Conservation (phyloP, 1,140 invertebrate genomes). For the Neoseiulus cucumeris region DNA sequence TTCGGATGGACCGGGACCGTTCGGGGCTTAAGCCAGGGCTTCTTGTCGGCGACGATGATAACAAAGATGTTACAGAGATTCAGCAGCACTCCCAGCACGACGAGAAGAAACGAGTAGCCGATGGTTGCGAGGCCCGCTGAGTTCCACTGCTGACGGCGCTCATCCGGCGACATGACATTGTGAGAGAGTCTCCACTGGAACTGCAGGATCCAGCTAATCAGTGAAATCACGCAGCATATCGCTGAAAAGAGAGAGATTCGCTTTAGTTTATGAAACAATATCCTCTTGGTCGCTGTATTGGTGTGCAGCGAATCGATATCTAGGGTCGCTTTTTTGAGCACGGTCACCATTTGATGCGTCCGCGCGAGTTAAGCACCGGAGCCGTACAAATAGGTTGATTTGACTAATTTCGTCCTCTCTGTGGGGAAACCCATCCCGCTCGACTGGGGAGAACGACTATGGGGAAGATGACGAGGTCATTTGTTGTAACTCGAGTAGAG, state of each 20-base stretch:
- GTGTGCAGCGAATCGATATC: background rate
- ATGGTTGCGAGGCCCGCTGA: background rate
- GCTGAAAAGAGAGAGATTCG: background rate
- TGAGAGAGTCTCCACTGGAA: slow-evolving; percentile 8
- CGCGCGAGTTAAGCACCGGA: too few species aligned
- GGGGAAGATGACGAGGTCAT: too few species aligned
- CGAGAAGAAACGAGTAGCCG: background rate
- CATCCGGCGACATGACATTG: slow-evolving; percentile 10
- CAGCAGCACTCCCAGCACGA: background rate
- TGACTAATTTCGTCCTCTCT: too few species aligned
- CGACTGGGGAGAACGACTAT: too few species aligned
- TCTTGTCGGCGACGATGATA: background rate
- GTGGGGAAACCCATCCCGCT: too few species aligned
- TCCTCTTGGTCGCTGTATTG: background rate
- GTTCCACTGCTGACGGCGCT: background rate
- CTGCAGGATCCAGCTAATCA: background rate
- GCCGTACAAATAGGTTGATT: too few species aligned
- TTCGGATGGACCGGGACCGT: slow-evolving; percentile 2
- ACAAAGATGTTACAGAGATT: background rate
- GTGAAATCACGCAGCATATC: background rate
- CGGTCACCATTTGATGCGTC: too few species aligned
- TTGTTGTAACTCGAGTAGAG: too few species aligned
- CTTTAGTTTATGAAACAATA: background rate
- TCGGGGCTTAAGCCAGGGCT: background rate
- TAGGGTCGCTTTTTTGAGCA: background rate